Conservation (phyloP, 1,140 invertebrate genomes). For the Chionoecetes opilio region DNA sequence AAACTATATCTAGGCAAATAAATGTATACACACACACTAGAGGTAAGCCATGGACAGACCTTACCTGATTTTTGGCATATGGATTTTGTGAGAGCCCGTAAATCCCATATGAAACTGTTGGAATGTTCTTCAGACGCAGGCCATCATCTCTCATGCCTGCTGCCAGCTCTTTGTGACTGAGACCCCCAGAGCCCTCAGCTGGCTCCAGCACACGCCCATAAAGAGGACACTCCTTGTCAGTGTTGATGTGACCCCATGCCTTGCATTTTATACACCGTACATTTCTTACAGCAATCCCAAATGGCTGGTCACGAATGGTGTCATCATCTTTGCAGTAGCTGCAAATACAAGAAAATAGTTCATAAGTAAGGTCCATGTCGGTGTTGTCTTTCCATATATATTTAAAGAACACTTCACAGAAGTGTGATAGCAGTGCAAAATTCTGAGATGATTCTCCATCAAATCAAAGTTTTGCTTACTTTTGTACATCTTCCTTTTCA, state of each 20-base stretch:
- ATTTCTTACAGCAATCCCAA: constrained; percentile 99
- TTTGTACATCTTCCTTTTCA: too few relatives aligned
- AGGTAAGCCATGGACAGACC: too few relatives aligned
- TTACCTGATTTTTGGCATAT: constrained; percentile 75
- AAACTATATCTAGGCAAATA: too few relatives aligned
- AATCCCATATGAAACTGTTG: constrained; percentile 87
- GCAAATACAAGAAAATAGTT: constrained; percentile 58
- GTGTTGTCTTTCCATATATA: neutral
- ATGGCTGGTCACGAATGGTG: constrained; percentile 98
- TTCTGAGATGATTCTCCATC: too few relatives aligned
- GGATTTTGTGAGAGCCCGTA: constrained; percentile 73
- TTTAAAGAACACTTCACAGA: too few relatives aligned
- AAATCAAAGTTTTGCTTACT: too few relatives aligned
- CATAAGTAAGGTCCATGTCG: neutral
- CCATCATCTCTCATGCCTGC: constrained; percentile 97
- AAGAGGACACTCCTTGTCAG: constrained; percentile 97
- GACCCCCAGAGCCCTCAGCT: constrained; percentile 85
- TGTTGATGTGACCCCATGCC: constrained; percentile 99
- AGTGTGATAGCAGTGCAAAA: too few relatives aligned
- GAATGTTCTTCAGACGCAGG: constrained; percentile 92
- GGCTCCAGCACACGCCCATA: constrained; percentile 89
- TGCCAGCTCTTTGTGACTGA: constrained; percentile 88
- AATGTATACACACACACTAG: too few relatives aligned
- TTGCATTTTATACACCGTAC: constrained; percentile 99
- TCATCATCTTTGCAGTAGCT: constrained; percentile 91